Evolutionary conservation across 2,113 vertebrate genomes (phyloP).

Genomic region (Alouatta palliata): DNA sequence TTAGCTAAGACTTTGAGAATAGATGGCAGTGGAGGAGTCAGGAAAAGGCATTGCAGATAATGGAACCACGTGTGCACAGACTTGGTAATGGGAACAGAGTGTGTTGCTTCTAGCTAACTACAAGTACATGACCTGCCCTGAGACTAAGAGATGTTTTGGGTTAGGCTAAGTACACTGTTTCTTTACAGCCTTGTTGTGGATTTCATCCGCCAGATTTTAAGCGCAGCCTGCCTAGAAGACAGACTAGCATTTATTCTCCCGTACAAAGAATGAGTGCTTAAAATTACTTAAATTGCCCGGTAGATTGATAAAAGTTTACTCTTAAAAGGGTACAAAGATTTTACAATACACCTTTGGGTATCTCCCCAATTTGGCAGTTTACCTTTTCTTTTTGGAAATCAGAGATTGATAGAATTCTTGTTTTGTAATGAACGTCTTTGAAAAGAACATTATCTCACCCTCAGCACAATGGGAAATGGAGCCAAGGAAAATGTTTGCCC

Average conservation of each 20-base stretch:
- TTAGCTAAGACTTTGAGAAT: background rate
- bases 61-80: background rate
- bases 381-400: slow-evolving; percentile 34
- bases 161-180: background rate
- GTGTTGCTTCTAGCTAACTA: background rate
- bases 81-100: background rate
- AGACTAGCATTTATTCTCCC: background rate
- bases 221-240: background rate
- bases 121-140: background rate
- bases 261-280: background rate
- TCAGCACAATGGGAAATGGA: background rate
- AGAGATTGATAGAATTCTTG: background rate
- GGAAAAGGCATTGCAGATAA: background rate
- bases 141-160: background rate
- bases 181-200: background rate
- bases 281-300: background rate
- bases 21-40: background rate
- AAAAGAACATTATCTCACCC: background rate
- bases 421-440: background rate
- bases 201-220: background rate
- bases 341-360: background rate
- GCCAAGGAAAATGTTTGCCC: background rate
- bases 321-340: background rate
- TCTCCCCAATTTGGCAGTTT: background rate
- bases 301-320: background rate